Conservation (phyloP, 2,113 vertebrate genomes). For the Heloderma charlesbogerti region DNA sequence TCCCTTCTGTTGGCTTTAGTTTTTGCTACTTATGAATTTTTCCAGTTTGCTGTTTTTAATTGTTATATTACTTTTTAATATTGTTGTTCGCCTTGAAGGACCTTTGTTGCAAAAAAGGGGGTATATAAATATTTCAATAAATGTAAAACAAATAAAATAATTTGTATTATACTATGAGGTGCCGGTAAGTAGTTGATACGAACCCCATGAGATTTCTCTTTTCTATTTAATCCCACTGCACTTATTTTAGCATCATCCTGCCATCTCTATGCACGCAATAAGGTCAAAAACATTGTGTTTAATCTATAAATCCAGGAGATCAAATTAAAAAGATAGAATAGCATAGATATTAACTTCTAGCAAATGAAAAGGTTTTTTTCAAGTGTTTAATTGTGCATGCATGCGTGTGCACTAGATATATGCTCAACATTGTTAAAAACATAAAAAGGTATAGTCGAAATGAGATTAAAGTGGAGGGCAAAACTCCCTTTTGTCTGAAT, state of each 20-base stretch:
- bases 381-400: not conserved
- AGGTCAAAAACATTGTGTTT: not conserved
- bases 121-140: not conserved
- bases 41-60: not conserved
- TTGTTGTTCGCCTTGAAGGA: not conserved
- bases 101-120: not conserved
- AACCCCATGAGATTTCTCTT: not conserved
- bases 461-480: not conserved
- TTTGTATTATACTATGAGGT: not conserved
- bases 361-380: not conserved
- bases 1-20: not conserved
- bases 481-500: not conserved
- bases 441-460: not conserved
- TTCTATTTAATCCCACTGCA: not conserved
- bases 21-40: not conserved
- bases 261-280: not conserved
- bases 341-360: not conserved
- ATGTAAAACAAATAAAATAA: not conserved
- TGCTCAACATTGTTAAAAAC: too few species aligned
- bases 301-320: not conserved
- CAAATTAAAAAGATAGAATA: not conserved
- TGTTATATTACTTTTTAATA: not conserved
- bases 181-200: not conserved
- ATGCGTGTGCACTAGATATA: not conserved
- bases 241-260: not conserved